phyloP scores from a whole-genome alignment of 2,888 invertebrate genomes.

The Platycnemis pennipes region DNA sequence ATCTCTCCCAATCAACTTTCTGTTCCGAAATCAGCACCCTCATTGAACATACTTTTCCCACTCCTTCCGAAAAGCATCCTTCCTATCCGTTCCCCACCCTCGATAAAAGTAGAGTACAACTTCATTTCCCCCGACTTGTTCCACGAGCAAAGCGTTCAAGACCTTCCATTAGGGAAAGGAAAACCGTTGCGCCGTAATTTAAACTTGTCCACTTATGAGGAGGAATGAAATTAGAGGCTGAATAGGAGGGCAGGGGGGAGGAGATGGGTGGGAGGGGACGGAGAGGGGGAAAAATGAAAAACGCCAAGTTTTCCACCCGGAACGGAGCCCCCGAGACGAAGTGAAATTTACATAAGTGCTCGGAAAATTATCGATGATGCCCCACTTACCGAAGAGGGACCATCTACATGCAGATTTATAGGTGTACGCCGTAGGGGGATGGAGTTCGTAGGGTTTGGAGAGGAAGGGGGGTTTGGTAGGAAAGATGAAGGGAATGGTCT shows the following conservation, averaged over 20 bases:
- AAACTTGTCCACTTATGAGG: slow-evolving; percentile 46
- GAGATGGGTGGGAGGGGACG: no score
- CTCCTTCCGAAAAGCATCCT: no score
- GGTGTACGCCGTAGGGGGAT: no score
- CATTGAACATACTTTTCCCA: no score
- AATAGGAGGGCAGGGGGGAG: no score
- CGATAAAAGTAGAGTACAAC: neutral
- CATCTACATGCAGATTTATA: slow-evolving; percentile 30
- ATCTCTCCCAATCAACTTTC: no score
- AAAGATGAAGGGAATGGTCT: no score
- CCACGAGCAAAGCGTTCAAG: neutral
- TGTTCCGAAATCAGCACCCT: no score
- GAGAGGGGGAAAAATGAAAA: neutral
- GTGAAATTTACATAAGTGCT: slow-evolving; percentile 40
- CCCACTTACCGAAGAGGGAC: neutral
- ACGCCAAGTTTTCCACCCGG: neutral
- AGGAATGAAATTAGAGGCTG: neutral
- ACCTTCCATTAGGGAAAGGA: neutral
- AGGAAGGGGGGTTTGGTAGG: no score
- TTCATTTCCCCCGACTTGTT: neutral
- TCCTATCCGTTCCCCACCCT: neutral
- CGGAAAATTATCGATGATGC: slow-evolving; percentile 42
- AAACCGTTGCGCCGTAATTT: neutral
- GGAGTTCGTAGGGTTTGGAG: no score
- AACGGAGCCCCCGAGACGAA: neutral